phyloP scores from a whole-genome alignment of 1,140 invertebrate genomes.

The Samia ricini region DNA sequence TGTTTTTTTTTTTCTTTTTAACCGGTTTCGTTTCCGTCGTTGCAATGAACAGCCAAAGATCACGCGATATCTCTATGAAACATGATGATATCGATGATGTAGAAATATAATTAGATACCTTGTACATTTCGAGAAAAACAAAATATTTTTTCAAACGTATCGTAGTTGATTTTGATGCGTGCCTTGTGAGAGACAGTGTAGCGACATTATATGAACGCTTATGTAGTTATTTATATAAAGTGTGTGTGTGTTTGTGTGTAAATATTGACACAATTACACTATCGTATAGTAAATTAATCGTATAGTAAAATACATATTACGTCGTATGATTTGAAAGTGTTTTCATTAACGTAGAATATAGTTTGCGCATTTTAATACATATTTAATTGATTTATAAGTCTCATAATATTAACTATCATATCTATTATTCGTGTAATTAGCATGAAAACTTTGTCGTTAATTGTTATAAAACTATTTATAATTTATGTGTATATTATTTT shows the following conservation, averaged over 20 bases:
- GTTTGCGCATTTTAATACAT: slow-evolving; percentile 58
- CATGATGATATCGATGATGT: background rate
- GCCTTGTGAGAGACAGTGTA: slow-evolving; percentile 61
- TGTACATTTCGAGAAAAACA: slow-evolving; percentile 29
- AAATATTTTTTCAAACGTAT: slow-evolving; percentile 70
- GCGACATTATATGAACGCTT: slow-evolving; percentile 29
- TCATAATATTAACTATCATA: slow-evolving; percentile 45
- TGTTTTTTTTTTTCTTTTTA: slow-evolving; percentile 18
- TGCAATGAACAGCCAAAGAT: slow-evolving; percentile 48
- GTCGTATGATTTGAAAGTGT: slow-evolving; percentile 15
- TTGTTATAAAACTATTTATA: slow-evolving; percentile 9
- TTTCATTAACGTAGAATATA: slow-evolving; percentile 54
- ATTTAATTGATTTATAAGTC: slow-evolving; percentile 22
- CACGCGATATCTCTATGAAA: background rate
- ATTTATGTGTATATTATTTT: background rate
- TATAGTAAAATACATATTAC: slow-evolving; percentile 15
- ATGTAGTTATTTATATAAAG: no score
- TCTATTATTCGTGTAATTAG: slow-evolving; percentile 36
- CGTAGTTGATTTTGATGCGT: slow-evolving; percentile 57
- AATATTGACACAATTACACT: no score
- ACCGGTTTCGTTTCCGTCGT: slow-evolving; percentile 4
- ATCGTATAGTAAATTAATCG: no score
- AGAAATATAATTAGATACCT: slow-evolving; percentile 4
- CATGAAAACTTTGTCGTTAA: slow-evolving; percentile 17
- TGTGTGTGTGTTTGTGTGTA: no score